Conservation (phyloP, 1,140 invertebrate genomes). For the Bicyclus anynana region DNA sequence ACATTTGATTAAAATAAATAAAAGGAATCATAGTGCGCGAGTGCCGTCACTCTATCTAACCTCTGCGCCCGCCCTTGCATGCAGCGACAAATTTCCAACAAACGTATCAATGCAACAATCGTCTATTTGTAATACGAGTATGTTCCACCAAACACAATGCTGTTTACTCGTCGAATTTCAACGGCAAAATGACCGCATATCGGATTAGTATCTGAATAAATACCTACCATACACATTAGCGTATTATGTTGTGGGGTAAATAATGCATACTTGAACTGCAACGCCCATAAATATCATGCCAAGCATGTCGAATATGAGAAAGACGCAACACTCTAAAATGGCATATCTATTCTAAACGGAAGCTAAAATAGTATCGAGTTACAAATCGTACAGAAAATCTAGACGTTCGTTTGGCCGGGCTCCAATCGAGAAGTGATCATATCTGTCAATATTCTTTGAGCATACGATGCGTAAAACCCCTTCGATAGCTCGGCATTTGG, state of each 20-base stretch:
- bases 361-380: slow-evolving; percentile 66
- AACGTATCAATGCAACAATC: slow-evolving; percentile 35
- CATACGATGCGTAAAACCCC: slow-evolving; percentile 58
- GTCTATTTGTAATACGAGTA: slow-evolving; percentile 14
- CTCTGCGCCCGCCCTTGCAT: slow-evolving; percentile 14
- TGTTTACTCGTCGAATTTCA: slow-evolving; percentile 18
- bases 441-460: slow-evolving; percentile 72
- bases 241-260: slow-evolving; percentile 7
- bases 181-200: slow-evolving; percentile 20
- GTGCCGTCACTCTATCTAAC: slow-evolving; percentile 27
- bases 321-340: slow-evolving; percentile 64
- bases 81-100: slow-evolving; percentile 31
- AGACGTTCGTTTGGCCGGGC: slow-evolving; percentile 60
- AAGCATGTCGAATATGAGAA: slow-evolving; percentile 59
- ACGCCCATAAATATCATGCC: slow-evolving; percentile 53
- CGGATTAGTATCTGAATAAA: slow-evolving; percentile 9
- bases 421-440: slow-evolving; percentile 74
- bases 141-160: not conserved
- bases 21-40: slow-evolving; percentile 59
- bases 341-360: slow-evolving; percentile 71
- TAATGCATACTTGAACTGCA: slow-evolving; percentile 23
- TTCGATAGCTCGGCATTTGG: slow-evolving; percentile 32
- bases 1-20: slow-evolving; percentile 75
- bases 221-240: slow-evolving; percentile 8
- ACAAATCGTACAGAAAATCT: slow-evolving; percentile 72